Evolutionary conservation across 1,140 invertebrate species (phyloP), one percentile per base, ranked within the genome.

Genomic region (Euwallacea similis): DNA sequence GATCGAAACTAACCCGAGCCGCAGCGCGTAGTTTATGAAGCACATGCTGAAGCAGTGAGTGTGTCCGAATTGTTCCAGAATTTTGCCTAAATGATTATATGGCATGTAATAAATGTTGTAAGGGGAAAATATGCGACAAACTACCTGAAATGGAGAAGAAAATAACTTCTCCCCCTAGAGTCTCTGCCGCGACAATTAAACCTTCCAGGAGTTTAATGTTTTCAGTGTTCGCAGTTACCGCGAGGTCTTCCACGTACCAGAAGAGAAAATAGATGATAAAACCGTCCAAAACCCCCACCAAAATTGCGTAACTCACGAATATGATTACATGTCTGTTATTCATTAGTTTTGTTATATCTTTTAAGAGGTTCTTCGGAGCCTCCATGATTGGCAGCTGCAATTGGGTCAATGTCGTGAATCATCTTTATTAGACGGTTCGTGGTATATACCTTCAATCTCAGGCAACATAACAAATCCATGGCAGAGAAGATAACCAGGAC

Each of bases 221-320:
- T 79, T 85, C 86, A 9, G 85, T 83, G 13, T 85, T 85, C 0
- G 87, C 88, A 50, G 81, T 75, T 16, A 82, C 80, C 0, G 91
- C 91, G 15, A 93, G 81, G 75, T 93, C 89, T 82, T 93, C 90
- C 44, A 81, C 80, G 84, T 82, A 91, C 91, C 91, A 93, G 76
- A 93, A 91, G 80, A 92, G 84, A 76, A 90, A 93, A 75, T 91
- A 93, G 44, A 92, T 88, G 13, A 92, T 86, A 77, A 92, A 92
- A 65, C 90, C 88, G 76, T 93, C 91, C 44, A 91, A 83, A 10
- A 91, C 88, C 7, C 91, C 91, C 7, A 87, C 89, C 2, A 91
- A 83, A 0, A 88, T 86, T 0, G 91, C 88, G 76, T 91, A 93
- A 0, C 84, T 76, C 41, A 92, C 81, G 78, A 92, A 93, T 41